Conservation (phyloP, 2,113 vertebrate species). For the Oncorhynchus keta region DNA sequence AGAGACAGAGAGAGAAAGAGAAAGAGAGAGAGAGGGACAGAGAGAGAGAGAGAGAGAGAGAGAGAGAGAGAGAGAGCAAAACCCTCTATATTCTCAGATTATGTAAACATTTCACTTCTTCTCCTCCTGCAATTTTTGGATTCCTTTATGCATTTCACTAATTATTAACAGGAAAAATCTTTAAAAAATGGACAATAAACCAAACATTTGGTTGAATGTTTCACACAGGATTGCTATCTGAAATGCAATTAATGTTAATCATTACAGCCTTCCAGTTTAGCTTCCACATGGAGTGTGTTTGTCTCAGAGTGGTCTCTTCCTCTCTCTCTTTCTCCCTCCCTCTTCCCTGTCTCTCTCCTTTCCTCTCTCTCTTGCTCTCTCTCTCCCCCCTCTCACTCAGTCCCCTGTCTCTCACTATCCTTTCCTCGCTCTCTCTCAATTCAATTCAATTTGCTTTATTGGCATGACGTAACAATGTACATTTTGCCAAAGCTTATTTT, state of each 20-base stretch:
- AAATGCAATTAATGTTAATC: slow-evolving; percentile 91
- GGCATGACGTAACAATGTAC: too few relatives aligned
- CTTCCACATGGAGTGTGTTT: slow-evolving; percentile 75
- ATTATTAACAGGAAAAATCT: slow-evolving; percentile 84
- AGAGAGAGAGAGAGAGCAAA: too few relatives aligned
- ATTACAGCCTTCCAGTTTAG: slow-evolving; percentile 87
- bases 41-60: too few relatives aligned
- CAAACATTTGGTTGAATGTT: slow-evolving; percentile 91
- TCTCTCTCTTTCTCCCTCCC: slow-evolving; percentile 34
- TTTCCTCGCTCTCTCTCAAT: not conserved
- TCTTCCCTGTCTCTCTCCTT: slow-evolving; percentile 27
- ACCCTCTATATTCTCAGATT: slow-evolving; percentile 70
- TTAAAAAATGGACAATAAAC: slow-evolving; percentile 80
- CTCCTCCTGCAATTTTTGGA: slow-evolving; percentile 77
- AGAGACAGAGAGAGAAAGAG: too few relatives aligned
- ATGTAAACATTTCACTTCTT: slow-evolving; percentile 90
- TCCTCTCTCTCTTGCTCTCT: slow-evolving; percentile 41
- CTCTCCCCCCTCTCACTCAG: slow-evolving; percentile 8
- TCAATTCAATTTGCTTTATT: not conserved
- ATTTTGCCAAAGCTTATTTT: too few relatives aligned
- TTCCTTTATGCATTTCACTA: slow-evolving; percentile 89
- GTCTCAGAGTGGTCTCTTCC: slow-evolving; percentile 31
- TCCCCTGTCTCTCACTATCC: slow-evolving; percentile 7
- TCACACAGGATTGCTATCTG: slow-evolving; percentile 83
- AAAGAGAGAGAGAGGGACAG: too few relatives aligned